Evolutionary conservation across 2,888 invertebrate genomes (phyloP).

Genomic region (Euphydryas editha): DNA sequence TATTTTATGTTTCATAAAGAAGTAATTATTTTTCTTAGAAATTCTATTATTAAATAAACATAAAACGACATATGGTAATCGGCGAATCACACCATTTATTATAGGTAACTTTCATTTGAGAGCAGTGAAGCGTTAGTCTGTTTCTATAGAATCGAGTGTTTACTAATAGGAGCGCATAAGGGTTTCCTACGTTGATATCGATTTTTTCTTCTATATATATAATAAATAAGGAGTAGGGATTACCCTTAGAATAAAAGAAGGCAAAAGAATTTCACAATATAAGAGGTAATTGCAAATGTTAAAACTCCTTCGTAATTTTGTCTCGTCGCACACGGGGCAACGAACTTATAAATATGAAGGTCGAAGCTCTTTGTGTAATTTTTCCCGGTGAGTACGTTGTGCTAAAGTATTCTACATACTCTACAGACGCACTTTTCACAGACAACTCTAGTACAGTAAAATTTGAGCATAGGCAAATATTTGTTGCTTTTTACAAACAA

Average conservation of each 20-base stretch:
- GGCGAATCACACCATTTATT: constrained; percentile 49
- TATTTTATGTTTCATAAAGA: background rate
- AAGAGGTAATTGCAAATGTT: constrained; percentile 26
- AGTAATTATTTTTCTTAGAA: constrained; percentile 1
- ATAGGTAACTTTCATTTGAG: constrained; percentile 55
- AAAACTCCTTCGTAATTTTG: constrained; percentile 31
- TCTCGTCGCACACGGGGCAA: constrained; percentile 30
- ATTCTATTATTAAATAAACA: constrained; percentile 24
- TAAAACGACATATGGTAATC: constrained; percentile 32
- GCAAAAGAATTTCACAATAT: constrained; percentile 27
- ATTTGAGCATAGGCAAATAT: background rate
- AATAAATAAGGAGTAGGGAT: constrained; percentile 3
- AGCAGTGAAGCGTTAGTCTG: constrained; percentile 49
- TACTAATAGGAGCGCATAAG: constrained; percentile 35
- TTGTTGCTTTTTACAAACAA: background rate
- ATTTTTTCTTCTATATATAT: background rate
- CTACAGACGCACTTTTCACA: background rate
- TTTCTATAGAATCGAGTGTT: constrained; percentile 35
- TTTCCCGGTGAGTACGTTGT: constrained; percentile 23
- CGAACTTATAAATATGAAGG: constrained; percentile 28
- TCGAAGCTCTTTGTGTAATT: constrained; percentile 34
- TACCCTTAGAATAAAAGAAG: constrained; percentile 15
- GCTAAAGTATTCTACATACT: constrained; percentile 16
- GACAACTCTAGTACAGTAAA: background rate
- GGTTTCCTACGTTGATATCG: constrained; percentile 15